Evolutionary conservation across 2,113 vertebrate species (phyloP).

Genomic region (Laterallus jamaicensis): DNA sequence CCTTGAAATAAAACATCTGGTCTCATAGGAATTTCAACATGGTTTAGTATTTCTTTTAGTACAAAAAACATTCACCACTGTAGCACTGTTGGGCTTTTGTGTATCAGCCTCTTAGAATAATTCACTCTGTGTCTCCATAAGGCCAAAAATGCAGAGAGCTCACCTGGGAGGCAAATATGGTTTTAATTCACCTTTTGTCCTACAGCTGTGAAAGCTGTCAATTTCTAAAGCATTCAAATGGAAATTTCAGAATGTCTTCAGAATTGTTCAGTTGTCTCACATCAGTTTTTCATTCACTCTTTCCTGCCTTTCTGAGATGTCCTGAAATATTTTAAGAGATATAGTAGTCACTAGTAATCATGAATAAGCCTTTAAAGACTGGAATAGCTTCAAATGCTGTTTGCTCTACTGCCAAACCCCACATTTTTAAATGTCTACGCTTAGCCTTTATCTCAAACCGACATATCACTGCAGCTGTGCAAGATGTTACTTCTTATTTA

Average conservation of each 20-base stretch:
- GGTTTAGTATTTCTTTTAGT: neutral
- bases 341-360: neutral
- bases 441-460: constrained; percentile 2
- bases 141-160: neutral
- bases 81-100: neutral
- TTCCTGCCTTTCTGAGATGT: neutral
- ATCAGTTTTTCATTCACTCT: neutral
- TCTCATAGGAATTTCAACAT: neutral
- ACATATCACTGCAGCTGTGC: neutral
- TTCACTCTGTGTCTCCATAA: neutral
- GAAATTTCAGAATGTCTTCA: neutral
- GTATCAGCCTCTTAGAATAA: neutral
- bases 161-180: neutral
- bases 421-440: constrained; percentile 33
- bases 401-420: constrained; percentile 26
- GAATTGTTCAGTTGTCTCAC: neutral
- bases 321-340: neutral
- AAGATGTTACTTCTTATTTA: constrained; percentile 41
- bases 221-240: neutral
- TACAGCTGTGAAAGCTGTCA: constrained; percentile 4
- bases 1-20: neutral
- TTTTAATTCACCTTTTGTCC: constrained; percentile 17
- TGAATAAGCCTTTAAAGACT: constrained; percentile 8
- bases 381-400: neutral
- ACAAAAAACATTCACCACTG: neutral